phyloP scores from a whole-genome alignment of 2,888 invertebrate species.

The Cryptocheilus praepositus region DNA sequence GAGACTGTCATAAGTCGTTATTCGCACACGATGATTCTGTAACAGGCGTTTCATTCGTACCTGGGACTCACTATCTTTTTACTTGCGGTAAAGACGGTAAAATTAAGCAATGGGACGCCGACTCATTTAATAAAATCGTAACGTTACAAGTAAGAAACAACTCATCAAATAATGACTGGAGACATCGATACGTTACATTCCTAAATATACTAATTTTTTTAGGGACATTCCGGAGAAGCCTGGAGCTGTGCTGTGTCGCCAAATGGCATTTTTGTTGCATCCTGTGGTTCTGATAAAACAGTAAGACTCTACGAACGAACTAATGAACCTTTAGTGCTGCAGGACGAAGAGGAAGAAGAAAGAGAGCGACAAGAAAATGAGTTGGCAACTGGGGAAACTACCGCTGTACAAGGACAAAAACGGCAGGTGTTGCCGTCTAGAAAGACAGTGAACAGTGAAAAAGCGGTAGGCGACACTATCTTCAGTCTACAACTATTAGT shows the following conservation, averaged over 20 bases:
- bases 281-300: conserved; percentile 92
- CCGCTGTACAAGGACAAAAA: conserved; percentile 82
- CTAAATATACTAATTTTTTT: not conserved
- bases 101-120: conserved; percentile 98
- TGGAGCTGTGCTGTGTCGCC: conserved; percentile 86
- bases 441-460: conserved; percentile 91
- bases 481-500: no score
- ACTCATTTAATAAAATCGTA: conserved; percentile 92
- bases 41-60: conserved; percentile 91
- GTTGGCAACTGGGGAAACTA: conserved; percentile 84
- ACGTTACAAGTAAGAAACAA: conserved; percentile 81
- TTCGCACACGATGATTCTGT: conserved; percentile 98
- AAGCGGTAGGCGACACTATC: no score
- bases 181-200: conserved; percentile 5
- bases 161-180: not conserved
- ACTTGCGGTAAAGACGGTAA: conserved; percentile 95
- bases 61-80: conserved; percentile 94
- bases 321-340: conserved; percentile 92
- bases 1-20: conserved; percentile 97
- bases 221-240: conserved; percentile 91
- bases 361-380: conserved; percentile 85
- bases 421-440: conserved; percentile 89
- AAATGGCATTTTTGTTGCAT: conserved; percentile 86
- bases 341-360: conserved; percentile 92
- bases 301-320: conserved; percentile 90